Evolutionary conservation across 2,888 invertebrate genomes (phyloP).

Genomic region (Suillia variegata): DNA sequence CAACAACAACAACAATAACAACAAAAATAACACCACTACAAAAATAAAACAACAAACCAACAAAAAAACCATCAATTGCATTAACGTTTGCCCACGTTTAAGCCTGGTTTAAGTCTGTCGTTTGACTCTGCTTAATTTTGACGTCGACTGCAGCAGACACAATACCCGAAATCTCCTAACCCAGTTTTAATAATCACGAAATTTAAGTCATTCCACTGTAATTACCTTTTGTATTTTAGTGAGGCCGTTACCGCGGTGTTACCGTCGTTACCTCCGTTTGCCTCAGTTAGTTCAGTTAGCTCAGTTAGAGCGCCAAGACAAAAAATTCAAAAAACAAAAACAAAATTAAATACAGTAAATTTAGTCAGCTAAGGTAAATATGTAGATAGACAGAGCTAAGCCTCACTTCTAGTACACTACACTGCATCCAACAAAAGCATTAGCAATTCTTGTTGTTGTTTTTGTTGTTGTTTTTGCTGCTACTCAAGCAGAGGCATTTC

Average conservation of each 20-base stretch:
- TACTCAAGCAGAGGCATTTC: slow-evolving; percentile 10
- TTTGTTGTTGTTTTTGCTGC: not conserved
- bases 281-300: not conserved
- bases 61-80: too few relatives aligned
- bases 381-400: not conserved
- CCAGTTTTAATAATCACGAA: slow-evolving; percentile 51
- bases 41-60: too few relatives aligned
- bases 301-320: too few relatives aligned
- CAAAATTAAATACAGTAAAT: too few relatives aligned
- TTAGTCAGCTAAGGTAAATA: too few relatives aligned
- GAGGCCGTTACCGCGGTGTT: too few relatives aligned
- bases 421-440: too few relatives aligned
- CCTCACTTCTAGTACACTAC: not conserved
- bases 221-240: slow-evolving; percentile 45
- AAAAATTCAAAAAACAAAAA: too few relatives aligned
- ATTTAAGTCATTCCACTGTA: slow-evolving; percentile 44
- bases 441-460: too few relatives aligned
- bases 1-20: not conserved
- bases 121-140: not conserved
- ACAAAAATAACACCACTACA: not conserved
- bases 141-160: not conserved
- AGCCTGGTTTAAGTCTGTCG: not conserved
- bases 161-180: slow-evolving; percentile 36
- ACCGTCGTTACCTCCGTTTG: slow-evolving; percentile 5
- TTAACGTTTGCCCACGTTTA: too few relatives aligned